These are phyloP conservation scores for Clarias pachynema DNA, from an alignment of 2,797 vertebrate species.

Conservation along the genomic window DNA sequence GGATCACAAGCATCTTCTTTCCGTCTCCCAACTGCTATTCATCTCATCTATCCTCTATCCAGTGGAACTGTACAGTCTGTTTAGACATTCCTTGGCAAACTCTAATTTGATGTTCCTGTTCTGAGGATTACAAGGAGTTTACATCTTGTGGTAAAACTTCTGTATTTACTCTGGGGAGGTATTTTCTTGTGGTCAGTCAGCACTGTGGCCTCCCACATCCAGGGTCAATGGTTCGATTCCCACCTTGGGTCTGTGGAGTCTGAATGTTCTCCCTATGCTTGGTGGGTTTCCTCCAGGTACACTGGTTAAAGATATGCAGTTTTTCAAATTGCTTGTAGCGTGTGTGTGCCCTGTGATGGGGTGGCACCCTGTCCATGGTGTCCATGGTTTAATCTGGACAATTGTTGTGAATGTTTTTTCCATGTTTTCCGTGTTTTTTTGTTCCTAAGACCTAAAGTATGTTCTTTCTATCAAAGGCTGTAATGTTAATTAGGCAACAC, in stretches of 20 bases:
- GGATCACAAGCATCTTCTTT: not conserved
- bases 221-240: too few relatives aligned
- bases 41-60: not conserved
- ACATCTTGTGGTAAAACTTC: not conserved
- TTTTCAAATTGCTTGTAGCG: too few relatives aligned
- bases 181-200: not conserved
- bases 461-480: not conserved
- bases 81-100: not conserved
- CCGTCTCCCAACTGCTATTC: not conserved
- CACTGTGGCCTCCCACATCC: too few relatives aligned
- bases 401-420: too few relatives aligned
- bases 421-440: too few relatives aligned
- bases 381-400: not conserved
- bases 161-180: not conserved
- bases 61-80: not conserved
- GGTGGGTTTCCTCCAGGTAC: too few relatives aligned
- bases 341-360: too few relatives aligned
- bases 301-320: too few relatives aligned
- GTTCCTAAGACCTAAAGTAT: not conserved
- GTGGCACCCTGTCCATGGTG: too few relatives aligned
- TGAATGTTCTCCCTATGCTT: too few relatives aligned
- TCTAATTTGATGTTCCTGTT: not conserved
- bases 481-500: not conserved
- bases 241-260: too few relatives aligned
- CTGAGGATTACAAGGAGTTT: not conserved